phyloP scores from a whole-genome alignment of 2,113 vertebrate species.

The Tamias sibiricus region DNA sequence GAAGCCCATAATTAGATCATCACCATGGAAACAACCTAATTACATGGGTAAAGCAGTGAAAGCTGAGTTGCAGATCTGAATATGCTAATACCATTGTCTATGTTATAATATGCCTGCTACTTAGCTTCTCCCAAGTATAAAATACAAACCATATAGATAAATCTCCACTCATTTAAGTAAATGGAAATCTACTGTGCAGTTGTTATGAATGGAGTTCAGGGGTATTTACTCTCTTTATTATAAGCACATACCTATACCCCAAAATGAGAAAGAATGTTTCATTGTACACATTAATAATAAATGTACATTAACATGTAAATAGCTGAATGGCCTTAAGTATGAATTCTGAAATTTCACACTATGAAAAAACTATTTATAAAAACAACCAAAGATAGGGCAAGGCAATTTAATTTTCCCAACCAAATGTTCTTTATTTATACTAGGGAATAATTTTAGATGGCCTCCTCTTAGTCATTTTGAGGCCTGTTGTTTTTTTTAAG shows the following conservation, averaged over 20 bases:
- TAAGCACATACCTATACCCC: conserved; percentile 47
- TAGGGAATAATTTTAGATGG: neutral
- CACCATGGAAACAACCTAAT: conserved; percentile 93
- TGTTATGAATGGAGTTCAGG: conserved; percentile 58
- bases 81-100: conserved; percentile 87
- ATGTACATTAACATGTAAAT: conserved; percentile 53
- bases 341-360: conserved; percentile 50
- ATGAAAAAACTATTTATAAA: conserved; percentile 47
- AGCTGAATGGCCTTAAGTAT: conserved; percentile 7
- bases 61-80: conserved; percentile 84
- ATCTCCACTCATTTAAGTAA: conserved; percentile 66
- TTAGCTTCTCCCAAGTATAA: conserved; percentile 65
- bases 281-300: conserved; percentile 46
- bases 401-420: conserved; percentile 46
- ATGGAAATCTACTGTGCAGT: conserved; percentile 60
- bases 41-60: conserved; percentile 89
- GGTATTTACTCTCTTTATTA: conserved; percentile 48
- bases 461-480: neutral
- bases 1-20: conserved; percentile 91
- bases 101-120: conserved; percentile 70
- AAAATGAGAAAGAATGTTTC: conserved; percentile 45
- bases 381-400: neutral
- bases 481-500: neutral
- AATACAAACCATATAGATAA: conserved; percentile 73
- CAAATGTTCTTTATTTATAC: conserved; percentile 30